Evolutionary conservation across 2,888 invertebrate species (phyloP).

Genomic region (Nomada goodeniana): DNA sequence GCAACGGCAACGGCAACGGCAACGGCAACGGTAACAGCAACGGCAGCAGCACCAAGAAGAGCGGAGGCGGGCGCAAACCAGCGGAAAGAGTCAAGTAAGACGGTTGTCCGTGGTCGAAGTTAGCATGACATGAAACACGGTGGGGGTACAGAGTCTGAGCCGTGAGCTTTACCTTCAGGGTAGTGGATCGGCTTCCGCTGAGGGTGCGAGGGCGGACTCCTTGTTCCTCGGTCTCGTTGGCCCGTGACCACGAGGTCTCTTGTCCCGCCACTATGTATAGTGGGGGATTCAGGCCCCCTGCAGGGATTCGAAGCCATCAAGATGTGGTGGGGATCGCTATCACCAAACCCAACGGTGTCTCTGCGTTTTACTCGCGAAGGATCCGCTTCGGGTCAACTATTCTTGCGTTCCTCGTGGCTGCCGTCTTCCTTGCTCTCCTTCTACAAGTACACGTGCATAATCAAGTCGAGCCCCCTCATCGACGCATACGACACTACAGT

Average conservation of each 20-base stretch:
- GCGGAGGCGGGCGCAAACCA: conserved; percentile 50
- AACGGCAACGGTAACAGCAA: too few species aligned
- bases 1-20: too few species aligned
- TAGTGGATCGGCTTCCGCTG: conserved; percentile 64
- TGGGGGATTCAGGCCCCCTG: conserved; percentile 57
- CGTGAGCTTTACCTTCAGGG: conserved; percentile 50
- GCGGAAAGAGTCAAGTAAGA: conserved; percentile 55
- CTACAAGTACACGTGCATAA: too few species aligned
- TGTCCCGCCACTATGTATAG: conserved; percentile 22
- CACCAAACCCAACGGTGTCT: conserved; percentile 43
- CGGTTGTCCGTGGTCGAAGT: conserved; percentile 44
- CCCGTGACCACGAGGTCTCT: conserved; percentile 69
- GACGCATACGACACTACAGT: not conserved
- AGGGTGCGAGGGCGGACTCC: conserved; percentile 78
- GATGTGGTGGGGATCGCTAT: conserved; percentile 46
- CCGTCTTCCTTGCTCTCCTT: not conserved
- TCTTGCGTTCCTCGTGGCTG: conserved; percentile 12
- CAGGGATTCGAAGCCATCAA: conserved; percentile 48
- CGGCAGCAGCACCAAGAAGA: conserved; percentile 52
- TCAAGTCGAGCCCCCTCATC: not conserved
- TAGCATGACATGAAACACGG: conserved; percentile 28
- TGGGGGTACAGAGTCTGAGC: conserved; percentile 58
- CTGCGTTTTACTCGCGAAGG: conserved; percentile 46
- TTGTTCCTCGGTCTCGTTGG: conserved; percentile 73
- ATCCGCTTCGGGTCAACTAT: conserved; percentile 35